These are phyloP conservation scores for Littorina saxatilis DNA, from an alignment of 1,140 invertebrate species.

Conservation along the genomic window DNA sequence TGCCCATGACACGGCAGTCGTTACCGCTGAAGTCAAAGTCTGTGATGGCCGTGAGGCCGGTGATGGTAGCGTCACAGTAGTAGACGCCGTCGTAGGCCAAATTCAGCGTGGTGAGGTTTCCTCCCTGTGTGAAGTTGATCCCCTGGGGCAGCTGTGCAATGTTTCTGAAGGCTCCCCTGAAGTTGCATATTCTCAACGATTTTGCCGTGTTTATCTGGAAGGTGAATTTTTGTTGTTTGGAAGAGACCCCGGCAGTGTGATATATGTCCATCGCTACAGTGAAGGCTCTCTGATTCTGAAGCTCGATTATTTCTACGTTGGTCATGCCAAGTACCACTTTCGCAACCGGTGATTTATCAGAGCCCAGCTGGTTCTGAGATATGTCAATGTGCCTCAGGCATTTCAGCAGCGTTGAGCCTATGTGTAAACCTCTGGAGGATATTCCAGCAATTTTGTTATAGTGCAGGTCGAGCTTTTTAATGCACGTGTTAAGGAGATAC, in stretches of 20 bases:
- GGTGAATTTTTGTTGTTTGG: background rate
- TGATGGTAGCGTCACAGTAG: background rate
- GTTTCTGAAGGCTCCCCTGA: background rate
- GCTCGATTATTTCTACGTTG: background rate
- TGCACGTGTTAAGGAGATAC: background rate
- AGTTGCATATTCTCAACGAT: background rate
- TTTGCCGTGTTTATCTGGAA: background rate
- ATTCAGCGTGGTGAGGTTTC: background rate
- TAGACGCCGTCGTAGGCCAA: background rate
- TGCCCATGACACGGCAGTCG: background rate
- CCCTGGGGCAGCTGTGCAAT: background rate
- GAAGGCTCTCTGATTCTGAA: background rate
- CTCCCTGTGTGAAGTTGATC: background rate
- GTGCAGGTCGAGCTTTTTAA: background rate
- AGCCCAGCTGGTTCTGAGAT: background rate
- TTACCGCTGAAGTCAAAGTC: conserved; percentile 14
- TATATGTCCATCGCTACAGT: background rate
- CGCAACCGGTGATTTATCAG: background rate
- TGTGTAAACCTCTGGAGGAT: background rate
- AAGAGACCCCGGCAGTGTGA: too few species aligned
- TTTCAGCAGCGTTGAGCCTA: background rate
- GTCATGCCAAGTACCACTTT: background rate
- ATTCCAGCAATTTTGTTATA: background rate
- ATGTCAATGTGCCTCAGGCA: conserved; percentile 7
- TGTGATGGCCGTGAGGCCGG: conserved; percentile 2